These are phyloP conservation scores for Myotis pilosus DNA, from an alignment of 2,797 vertebrate genomes.

Conservation along the genomic window DNA sequence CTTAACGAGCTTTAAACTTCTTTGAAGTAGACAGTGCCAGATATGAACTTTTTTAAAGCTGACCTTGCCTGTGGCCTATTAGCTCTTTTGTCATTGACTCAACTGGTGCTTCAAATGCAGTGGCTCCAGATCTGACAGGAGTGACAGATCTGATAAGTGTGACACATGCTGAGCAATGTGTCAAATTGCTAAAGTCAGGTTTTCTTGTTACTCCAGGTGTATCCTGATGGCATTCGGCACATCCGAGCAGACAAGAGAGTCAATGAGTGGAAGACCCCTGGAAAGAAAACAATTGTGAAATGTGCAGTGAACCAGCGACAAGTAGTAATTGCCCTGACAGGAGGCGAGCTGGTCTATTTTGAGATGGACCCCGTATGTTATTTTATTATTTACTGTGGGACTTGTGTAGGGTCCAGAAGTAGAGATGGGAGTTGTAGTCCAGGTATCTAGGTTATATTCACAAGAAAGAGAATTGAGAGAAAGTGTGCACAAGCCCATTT, in stretches of 20 bases:
- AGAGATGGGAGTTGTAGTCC: background rate
- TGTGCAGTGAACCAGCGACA: slow-evolving; percentile 99
- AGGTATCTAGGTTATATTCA: background rate
- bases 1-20: background rate
- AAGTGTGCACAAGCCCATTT: background rate
- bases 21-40: background rate
- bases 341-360: slow-evolving; percentile 98
- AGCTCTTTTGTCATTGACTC: background rate
- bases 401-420: background rate
- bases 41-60: background rate
- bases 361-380: slow-evolving; percentile 97
- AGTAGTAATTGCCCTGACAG: slow-evolving; percentile 97
- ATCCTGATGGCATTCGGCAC: slow-evolving; percentile 97
- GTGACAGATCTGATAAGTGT: background rate
- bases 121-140: background rate
- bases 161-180: background rate
- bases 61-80: background rate
- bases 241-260: slow-evolving; percentile 99
- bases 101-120: background rate
- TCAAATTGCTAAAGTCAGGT: background rate
- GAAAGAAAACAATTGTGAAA: slow-evolving; percentile 98
- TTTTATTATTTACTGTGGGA: background rate
- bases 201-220: slow-evolving; percentile 87
- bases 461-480: background rate
- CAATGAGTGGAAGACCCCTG: slow-evolving; percentile 99